phyloP scores from a whole-genome alignment of 2,888 invertebrate genomes.

The Dascillus cervinus region DNA sequence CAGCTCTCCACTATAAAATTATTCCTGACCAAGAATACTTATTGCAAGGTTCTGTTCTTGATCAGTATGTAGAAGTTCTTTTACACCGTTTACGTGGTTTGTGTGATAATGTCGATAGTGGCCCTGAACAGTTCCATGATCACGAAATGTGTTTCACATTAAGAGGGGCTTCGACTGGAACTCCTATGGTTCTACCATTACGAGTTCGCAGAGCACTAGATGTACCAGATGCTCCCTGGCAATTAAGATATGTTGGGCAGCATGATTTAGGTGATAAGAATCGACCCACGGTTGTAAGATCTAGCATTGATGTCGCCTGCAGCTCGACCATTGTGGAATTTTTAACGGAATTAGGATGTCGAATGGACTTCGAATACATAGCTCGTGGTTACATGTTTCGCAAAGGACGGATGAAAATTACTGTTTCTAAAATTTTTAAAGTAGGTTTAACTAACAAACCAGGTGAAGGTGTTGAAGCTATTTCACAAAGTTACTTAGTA shows the following conservation, averaged over 20 bases:
- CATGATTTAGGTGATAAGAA: slow-evolving; percentile 84
- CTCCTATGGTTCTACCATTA: slow-evolving; percentile 52
- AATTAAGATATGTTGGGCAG: slow-evolving; percentile 86
- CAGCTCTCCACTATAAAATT: slow-evolving; percentile 75
- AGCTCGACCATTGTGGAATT: slow-evolving; percentile 86
- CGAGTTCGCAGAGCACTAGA: slow-evolving; percentile 79
- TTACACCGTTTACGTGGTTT: slow-evolving; percentile 83
- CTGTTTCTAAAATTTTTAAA: slow-evolving; percentile 90
- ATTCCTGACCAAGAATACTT: slow-evolving; percentile 91
- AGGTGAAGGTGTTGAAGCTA: slow-evolving; percentile 67
- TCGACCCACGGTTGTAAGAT: slow-evolving; percentile 82
- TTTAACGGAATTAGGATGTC: slow-evolving; percentile 83
- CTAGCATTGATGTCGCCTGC: slow-evolving; percentile 88
- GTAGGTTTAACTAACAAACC: slow-evolving; percentile 58
- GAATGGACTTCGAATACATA: slow-evolving; percentile 90
- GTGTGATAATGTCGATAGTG: slow-evolving; percentile 87
- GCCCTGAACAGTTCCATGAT: slow-evolving; percentile 87
- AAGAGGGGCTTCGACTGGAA: slow-evolving; percentile 53
- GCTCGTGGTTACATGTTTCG: slow-evolving; percentile 90
- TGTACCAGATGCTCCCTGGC: slow-evolving; percentile 78
- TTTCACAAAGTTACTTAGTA: slow-evolving; percentile 88
- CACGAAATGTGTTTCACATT: slow-evolving; percentile 87
- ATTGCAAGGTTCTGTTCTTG: slow-evolving; percentile 87
- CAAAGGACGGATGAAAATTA: slow-evolving; percentile 95
- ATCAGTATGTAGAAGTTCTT: slow-evolving; percentile 83